These are phyloP conservation scores for Prietella phreatophila DNA, from an alignment of 2,113 vertebrate genomes.

Conservation along the genomic window DNA sequence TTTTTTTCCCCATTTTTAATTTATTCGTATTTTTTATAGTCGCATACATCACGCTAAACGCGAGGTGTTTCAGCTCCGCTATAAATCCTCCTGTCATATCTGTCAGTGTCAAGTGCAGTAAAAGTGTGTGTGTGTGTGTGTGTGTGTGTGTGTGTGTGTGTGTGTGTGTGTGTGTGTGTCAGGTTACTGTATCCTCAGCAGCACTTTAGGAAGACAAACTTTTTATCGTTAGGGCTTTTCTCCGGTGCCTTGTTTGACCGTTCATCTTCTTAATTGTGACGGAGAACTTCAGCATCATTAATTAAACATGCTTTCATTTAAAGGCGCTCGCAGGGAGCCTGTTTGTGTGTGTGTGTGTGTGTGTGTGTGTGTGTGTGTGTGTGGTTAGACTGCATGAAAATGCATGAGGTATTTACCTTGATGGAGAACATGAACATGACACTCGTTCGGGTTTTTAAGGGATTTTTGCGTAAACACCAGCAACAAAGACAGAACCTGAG, in stretches of 20 bases:
- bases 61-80: neutral
- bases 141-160: no score
- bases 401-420: neutral
- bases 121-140: constrained; percentile 24
- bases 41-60: constrained; percentile 1
- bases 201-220: constrained; percentile 80
- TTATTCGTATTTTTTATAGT: constrained; percentile 16
- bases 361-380: constrained; percentile 34
- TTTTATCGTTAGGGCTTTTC: constrained; percentile 93
- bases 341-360: neutral
- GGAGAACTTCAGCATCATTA: constrained; percentile 96
- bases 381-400: constrained; percentile 25
- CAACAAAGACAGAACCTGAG: neutral
- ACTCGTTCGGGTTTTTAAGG: neutral
- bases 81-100: constrained; percentile 12
- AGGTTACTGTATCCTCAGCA: constrained; percentile 78
- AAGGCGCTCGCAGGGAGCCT: constrained; percentile 60
- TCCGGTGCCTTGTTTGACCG: constrained; percentile 91
- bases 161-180: constrained; percentile 50
- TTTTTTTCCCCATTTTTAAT: neutral
- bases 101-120: constrained; percentile 40
- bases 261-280: constrained; percentile 98
- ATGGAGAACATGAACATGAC: neutral
- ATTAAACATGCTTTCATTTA: constrained; percentile 89
- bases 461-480: neutral